These are phyloP conservation scores for Tiaroga cobitis DNA, from an alignment of 2,797 vertebrate genomes.

Conservation along the genomic window DNA sequence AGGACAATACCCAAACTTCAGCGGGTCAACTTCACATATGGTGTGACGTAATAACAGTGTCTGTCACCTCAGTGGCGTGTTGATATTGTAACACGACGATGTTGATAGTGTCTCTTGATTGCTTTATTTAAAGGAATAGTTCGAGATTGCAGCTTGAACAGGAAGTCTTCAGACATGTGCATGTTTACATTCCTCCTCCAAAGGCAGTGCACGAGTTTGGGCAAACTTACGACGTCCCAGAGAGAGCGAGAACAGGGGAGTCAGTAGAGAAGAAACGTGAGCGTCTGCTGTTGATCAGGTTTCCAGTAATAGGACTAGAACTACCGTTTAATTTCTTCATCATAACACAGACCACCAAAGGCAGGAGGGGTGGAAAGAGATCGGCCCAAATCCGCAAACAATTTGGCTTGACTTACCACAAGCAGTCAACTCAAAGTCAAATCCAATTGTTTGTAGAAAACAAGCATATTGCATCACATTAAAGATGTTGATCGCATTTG, in stretches of 20 bases:
- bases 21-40: constrained; percentile 30
- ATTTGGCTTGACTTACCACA: constrained; percentile 45
- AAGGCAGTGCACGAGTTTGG: neutral
- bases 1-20: constrained; percentile 45
- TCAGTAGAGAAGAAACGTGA: neutral
- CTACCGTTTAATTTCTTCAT: constrained; percentile 60
- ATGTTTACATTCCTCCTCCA: constrained; percentile 12
- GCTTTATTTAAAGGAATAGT: constrained; percentile 10
- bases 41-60: constrained; percentile 28
- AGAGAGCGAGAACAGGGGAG: neutral
- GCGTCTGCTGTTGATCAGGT: constrained; percentile 47
- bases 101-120: constrained; percentile 18
- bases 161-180: constrained; percentile 1
- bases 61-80: neutral
- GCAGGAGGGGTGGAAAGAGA: constrained; percentile 26
- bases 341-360: constrained; percentile 43
- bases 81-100: constrained; percentile 24
- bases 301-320: constrained; percentile 52
- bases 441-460: constrained; percentile 48
- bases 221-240: neutral
- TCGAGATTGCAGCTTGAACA: neutral
- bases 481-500: constrained; percentile 41
- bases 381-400: constrained; percentile 49
- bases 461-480: constrained; percentile 26
- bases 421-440: constrained; percentile 38